Base-by-base conservation (phyloP, 1,140 invertebrate species). In the Calliphora vicina region DNA sequence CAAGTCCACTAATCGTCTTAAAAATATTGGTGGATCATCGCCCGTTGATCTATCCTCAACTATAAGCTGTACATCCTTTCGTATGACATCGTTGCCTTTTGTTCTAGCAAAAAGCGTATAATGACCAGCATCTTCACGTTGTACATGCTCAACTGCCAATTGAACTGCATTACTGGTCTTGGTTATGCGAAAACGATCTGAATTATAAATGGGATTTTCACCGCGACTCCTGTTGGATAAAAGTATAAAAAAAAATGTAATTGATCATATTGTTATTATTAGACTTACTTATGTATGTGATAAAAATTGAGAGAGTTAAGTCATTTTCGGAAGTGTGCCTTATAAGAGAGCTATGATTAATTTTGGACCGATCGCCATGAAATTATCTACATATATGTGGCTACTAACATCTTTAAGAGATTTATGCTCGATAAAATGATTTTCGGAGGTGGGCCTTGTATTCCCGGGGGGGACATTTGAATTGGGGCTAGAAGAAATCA, bases 21-120 rank as follows among this genome's bases (percentile, higher is more conserved):
- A 89, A 89, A 97, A 97, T 45, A 93, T 90, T 1, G 96, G 96
- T n/a, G 94, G 94, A 90, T 95, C 94, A 84, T 94, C 94, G 82
- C 93, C 93, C 25, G 85, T 86, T n/a, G 90, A 90, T 88, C 89
- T 88, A 85, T 91, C 90, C 82, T 91, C 90, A 76, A 90, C 88
- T 29, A 90, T 87, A 29, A 91, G 87, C 43, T 91, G 88, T 45
- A 91, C 87, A 80, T 91, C 85, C 82, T 87, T 85, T 57, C 88
- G 88, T 35, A 90, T 86, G 76, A 88, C 83, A 82, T 87, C 85
- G 80, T 87, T 87, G 81, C 84, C 85, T 85, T 91, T 90, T 82
- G 90, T 90, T 71, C 87, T 85, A 15, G 90, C 90, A 82, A 89
- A 87, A 13, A 91, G 85, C 80, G 88, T 91, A 80, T 91, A 91